phyloP scores from a whole-genome alignment of 1,140 invertebrate genomes.

The Medauroidea extradentata region DNA sequence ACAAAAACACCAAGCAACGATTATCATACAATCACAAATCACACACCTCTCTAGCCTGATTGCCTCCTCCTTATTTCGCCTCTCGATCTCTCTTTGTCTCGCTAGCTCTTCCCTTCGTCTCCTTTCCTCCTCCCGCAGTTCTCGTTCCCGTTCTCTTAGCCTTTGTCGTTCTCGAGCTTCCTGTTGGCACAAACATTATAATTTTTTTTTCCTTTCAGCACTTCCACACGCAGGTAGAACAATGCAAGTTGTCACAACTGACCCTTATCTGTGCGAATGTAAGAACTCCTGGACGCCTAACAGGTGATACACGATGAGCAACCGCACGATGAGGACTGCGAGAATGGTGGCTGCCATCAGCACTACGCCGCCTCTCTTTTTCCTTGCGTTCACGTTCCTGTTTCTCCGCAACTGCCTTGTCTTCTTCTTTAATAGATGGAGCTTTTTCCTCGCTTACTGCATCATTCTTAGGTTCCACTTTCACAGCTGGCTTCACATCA shows the following conservation, averaged over 20 bases:
- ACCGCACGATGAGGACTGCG: conserved; percentile 1
- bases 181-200: conserved; percentile 13
- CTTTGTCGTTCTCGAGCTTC: conserved; percentile 75
- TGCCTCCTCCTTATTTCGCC: conserved; percentile 74
- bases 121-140: conserved; percentile 66
- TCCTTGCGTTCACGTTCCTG: conserved; percentile 13
- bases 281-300: conserved; percentile 49
- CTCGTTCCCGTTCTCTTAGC: conserved; percentile 68
- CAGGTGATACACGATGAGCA: conserved; percentile 26
- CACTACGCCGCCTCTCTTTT: conserved; percentile 12
- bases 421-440: background rate
- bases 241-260: conserved; percentile 25
- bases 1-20: no score
- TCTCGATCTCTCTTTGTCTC: conserved; percentile 68
- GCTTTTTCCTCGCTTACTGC: conserved; percentile 15
- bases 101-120: conserved; percentile 64
- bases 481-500: background rate
- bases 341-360: conserved; percentile 17
- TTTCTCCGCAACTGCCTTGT: conserved; percentile 19
- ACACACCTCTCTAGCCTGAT: conserved; percentile 58
- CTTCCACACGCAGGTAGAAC: no score
- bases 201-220: no score
- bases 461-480: conserved; percentile 22
- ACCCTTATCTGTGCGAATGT: conserved; percentile 63
- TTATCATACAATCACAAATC: no score